phyloP scores from a whole-genome alignment of 2,888 invertebrate genomes.

The Allolobophora icterica region DNA sequence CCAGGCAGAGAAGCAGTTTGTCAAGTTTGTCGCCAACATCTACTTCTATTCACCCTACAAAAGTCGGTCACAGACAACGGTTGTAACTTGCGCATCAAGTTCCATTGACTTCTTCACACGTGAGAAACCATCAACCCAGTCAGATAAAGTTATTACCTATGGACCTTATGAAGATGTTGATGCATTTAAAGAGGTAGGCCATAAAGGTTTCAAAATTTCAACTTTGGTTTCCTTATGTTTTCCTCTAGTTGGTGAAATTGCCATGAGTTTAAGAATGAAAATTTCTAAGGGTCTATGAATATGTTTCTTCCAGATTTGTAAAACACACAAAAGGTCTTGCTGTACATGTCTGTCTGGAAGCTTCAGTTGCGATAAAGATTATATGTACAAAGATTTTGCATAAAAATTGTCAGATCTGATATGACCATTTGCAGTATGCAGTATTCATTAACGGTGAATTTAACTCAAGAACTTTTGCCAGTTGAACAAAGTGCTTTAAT shows the following conservation, averaged over 20 bases:
- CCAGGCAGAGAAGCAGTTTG: conserved; percentile 91
- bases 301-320: too few relatives aligned
- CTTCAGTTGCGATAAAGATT: too few relatives aligned
- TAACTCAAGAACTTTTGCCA: too few relatives aligned
- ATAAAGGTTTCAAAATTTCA: background rate
- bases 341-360: too few relatives aligned
- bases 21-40: conserved; percentile 83
- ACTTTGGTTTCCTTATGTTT: conserved; percentile 12
- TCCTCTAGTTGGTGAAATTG: background rate
- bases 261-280: background rate
- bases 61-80: conserved; percentile 81
- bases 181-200: conserved; percentile 67
- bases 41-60: conserved; percentile 84
- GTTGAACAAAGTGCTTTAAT: too few relatives aligned
- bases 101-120: conserved; percentile 72
- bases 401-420: too few relatives aligned
- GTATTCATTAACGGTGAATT: too few relatives aligned
- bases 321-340: too few relatives aligned
- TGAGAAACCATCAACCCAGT: conserved; percentile 68
- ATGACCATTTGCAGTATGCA: too few relatives aligned
- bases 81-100: conserved; percentile 78
- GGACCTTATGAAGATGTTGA: conserved; percentile 84
- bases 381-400: too few relatives aligned
- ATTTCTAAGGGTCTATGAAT: background rate
- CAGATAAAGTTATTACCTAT: conserved; percentile 82